phyloP scores from a whole-genome alignment of 1,140 invertebrate genomes.

The Drosophila equinoxialis region DNA sequence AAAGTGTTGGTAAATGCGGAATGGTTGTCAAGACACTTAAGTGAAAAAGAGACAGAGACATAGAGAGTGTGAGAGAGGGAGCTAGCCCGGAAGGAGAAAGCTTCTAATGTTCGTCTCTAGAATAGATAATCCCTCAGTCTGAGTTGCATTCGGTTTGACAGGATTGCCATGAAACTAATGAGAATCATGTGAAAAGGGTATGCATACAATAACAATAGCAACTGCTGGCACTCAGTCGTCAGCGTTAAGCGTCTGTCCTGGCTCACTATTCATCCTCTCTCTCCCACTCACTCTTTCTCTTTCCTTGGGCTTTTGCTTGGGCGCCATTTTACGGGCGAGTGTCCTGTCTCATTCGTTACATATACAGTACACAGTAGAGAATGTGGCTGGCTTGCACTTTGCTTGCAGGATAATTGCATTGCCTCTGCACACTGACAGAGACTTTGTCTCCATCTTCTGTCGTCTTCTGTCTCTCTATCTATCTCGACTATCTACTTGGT shows the following conservation, averaged over 20 bases:
- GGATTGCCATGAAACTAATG: constrained; percentile 11
- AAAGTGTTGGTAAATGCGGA: not conserved
- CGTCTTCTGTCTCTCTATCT: constrained; percentile 1
- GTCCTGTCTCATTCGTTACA: constrained; percentile 63
- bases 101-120: not conserved
- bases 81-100: not conserved
- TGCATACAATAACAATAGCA: constrained; percentile 58
- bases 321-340: constrained; percentile 43
- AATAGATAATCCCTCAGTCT: constrained; percentile 5
- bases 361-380: constrained; percentile 48
- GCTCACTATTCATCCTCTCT: constrained; percentile 9
- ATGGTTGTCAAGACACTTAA: not conserved
- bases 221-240: constrained; percentile 49
- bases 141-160: not conserved
- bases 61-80: not conserved
- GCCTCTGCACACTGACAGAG: constrained; percentile 37
- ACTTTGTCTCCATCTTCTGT: constrained; percentile 37
- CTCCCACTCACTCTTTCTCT: constrained; percentile 1
- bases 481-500: not conserved
- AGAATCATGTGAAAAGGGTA: constrained; percentile 19
- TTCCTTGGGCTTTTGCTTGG: constrained; percentile 25
- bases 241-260: constrained; percentile 50
- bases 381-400: constrained; percentile 53
- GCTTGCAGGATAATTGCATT: constrained; percentile 75
- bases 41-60: not conserved